A percentile compares a stretch with the other conserved stretches of the same genome.
phyloP scores from a whole-genome alignment of 2,888 invertebrate genomes.

The Bellardia pandia region DNA sequence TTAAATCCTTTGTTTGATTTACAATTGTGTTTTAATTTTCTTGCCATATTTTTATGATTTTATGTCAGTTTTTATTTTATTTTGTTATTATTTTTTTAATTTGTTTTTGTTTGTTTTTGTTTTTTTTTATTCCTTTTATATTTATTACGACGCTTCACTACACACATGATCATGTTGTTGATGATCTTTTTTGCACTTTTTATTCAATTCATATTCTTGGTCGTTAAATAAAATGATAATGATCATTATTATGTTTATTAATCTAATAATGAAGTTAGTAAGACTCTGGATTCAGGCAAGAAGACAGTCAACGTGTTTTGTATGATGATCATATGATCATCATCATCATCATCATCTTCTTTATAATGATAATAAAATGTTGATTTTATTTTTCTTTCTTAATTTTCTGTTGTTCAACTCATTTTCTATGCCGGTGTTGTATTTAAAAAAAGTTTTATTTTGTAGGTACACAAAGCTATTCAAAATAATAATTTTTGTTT shows the following conservation, averaged over 20 bases:
- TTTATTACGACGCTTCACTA: constrained; percentile 41
- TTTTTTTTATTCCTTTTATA: constrained; percentile 38
- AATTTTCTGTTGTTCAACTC: constrained; percentile 34
- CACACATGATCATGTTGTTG: constrained; percentile 42
- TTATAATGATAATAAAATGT: constrained; percentile 33
- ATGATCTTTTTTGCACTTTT: constrained; percentile 33
- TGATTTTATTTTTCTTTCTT: constrained; percentile 28
- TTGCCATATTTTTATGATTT: constrained; percentile 7
- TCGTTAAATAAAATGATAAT: constrained; percentile 15
- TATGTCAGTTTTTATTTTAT: background rate
- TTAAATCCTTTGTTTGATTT: constrained; percentile 49
- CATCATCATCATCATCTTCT: constrained; percentile 31
- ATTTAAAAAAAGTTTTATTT: constrained; percentile 9
- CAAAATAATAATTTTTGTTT: background rate
- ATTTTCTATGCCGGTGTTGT: constrained; percentile 55
- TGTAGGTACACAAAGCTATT: background rate
- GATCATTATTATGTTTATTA: constrained; percentile 44
- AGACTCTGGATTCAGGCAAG: background rate
- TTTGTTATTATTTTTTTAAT: constrained; percentile 34
- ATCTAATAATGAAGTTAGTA: constrained; percentile 19
- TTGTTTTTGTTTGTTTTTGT: constrained; percentile 38
- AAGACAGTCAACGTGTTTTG: background rate
- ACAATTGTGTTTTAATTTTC: constrained; percentile 11
- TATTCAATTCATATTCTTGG: constrained; percentile 13
- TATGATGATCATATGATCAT: background rate